Evolutionary conservation across 2,113 vertebrate species (phyloP).

Genomic region (Murina feae): DNA sequence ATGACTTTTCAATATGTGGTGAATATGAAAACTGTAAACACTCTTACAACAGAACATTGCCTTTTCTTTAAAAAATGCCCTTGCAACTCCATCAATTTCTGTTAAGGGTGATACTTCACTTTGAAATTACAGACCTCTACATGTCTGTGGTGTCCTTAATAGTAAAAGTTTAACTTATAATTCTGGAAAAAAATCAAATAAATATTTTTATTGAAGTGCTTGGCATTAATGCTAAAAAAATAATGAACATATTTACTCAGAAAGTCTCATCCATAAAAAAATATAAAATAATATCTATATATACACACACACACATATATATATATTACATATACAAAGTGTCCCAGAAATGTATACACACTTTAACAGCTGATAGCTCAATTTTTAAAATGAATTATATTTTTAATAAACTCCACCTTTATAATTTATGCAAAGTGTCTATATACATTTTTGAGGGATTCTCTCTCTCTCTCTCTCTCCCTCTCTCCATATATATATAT

Average conservation of each 20-base stretch:
- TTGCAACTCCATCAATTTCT: slow-evolving; percentile 23
- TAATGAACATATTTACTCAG: slow-evolving; percentile 45
- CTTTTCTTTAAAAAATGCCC: not conserved
- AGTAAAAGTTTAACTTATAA: not conserved
- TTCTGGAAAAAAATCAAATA: not conserved
- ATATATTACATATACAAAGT: not conserved
- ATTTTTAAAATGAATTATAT: no score
- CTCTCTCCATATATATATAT: no score
- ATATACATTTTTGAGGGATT: no score
- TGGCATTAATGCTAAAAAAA: slow-evolving; percentile 52
- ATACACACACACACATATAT: not conserved
- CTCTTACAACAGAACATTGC: not conserved
- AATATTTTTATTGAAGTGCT: not conserved
- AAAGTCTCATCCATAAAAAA: slow-evolving; percentile 35
- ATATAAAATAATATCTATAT: not conserved
- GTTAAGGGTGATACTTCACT: slow-evolving; percentile 17
- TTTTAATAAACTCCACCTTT: no score
- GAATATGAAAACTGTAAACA: slow-evolving; percentile 5
- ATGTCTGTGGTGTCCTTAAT: not conserved
- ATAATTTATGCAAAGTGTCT: no score
- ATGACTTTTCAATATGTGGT: slow-evolving; percentile 14
- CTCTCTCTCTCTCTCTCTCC: no score
- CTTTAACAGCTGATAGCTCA: no score
- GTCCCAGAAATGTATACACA: not conserved
- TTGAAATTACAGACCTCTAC: slow-evolving; percentile 25